phyloP scores from a whole-genome alignment of 2,888 invertebrate genomes.

The Lymantria dispar region DNA sequence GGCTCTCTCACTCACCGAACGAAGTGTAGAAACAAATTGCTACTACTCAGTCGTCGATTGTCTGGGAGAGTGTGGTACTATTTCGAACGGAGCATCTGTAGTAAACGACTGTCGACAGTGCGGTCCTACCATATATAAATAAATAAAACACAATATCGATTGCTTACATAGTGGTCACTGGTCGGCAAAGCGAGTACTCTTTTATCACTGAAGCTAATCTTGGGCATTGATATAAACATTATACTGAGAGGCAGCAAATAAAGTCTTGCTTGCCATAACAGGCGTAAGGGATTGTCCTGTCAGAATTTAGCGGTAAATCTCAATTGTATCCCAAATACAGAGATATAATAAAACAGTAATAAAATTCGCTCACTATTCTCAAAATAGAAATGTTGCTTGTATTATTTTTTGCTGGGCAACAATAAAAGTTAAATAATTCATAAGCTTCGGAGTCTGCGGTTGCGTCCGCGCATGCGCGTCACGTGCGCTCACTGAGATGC shows the following conservation, averaged over 20 bases:
- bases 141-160: too few relatives aligned
- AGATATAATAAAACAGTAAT: slow-evolving; percentile 63
- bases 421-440: slow-evolving; percentile 81
- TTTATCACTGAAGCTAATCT: background rate
- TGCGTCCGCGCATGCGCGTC: slow-evolving; percentile 58
- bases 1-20: too few relatives aligned
- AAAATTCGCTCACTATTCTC: slow-evolving; percentile 70
- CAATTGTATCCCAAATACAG: slow-evolving; percentile 71
- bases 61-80: too few relatives aligned
- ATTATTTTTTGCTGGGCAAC: slow-evolving; percentile 64
- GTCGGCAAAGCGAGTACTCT: background rate
- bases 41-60: too few relatives aligned
- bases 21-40: too few relatives aligned
- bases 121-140: too few relatives aligned
- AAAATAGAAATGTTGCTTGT: slow-evolving; percentile 69
- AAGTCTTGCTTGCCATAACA: slow-evolving; percentile 27
- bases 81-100: too few relatives aligned
- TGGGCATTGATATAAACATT: slow-evolving; percentile 16
- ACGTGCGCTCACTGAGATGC: slow-evolving; percentile 59
- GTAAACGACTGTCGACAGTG: too few relatives aligned
- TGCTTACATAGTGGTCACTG: too few relatives aligned
- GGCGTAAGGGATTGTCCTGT: slow-evolving; percentile 33
- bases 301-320: slow-evolving; percentile 40
- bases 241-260: slow-evolving; percentile 22
- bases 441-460: slow-evolving; percentile 49